Percentiles rank a stretch among this genome's conserved stretches.
phyloP scores from a whole-genome alignment of 2,888 invertebrate genomes.

The Gandaritis pyraliata region DNA sequence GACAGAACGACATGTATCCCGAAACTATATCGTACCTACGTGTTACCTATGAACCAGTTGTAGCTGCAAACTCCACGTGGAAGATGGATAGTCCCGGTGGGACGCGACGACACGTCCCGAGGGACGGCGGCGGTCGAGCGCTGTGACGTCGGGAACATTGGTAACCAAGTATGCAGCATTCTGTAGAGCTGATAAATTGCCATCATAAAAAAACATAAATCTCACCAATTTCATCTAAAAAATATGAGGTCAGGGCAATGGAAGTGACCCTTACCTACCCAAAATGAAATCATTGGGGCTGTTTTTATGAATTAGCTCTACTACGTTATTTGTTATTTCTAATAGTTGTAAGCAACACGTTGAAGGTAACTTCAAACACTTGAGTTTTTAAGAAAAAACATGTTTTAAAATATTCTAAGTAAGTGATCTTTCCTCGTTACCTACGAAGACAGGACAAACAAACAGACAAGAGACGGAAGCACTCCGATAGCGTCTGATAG shows the following conservation, averaged over 20 bases:
- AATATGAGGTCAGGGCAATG: background rate
- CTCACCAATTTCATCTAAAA: background rate
- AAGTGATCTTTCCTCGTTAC: constrained; percentile 19
- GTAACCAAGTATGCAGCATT: constrained; percentile 5
- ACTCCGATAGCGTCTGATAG: constrained; percentile 22
- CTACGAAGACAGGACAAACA: constrained; percentile 27
- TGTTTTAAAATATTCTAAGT: constrained; percentile 9
- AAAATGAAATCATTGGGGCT: too few species aligned
- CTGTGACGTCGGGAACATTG: constrained; percentile 1
- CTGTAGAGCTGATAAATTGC: background rate
- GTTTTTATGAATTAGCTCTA: too few species aligned
- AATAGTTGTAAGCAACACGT: too few species aligned
- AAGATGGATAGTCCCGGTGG: constrained; percentile 38
- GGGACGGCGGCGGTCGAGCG: constrained; percentile 22
- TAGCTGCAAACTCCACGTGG: constrained; percentile 2
- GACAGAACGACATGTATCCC: background rate
- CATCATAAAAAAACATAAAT: background rate
- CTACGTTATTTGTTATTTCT: too few species aligned
- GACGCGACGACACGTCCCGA: constrained; percentile 25
- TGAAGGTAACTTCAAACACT: too few species aligned
- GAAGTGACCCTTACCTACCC: too few species aligned
- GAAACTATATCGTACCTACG: background rate
- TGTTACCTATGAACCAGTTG: background rate
- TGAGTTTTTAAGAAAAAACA: too few species aligned
- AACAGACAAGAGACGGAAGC: constrained; percentile 35